Conservation (phyloP, 2,797 vertebrate genomes). For the Galagoides demidoff region DNA sequence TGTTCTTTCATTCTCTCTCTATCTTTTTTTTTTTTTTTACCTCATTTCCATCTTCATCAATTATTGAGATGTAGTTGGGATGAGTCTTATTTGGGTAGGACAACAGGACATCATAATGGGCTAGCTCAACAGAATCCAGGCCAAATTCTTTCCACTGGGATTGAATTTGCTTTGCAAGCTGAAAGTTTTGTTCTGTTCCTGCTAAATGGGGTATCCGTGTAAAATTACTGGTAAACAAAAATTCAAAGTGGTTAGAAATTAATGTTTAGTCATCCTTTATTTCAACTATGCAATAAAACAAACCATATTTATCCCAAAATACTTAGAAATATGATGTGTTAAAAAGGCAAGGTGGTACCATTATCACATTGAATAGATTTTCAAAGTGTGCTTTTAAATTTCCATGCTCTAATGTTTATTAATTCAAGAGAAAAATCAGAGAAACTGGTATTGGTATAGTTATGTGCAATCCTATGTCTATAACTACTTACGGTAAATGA, state of each 20-base stretch:
- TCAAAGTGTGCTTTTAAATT: constrained; percentile 1
- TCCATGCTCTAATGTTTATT: not conserved
- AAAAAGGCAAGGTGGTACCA: not conserved
- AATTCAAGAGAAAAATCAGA: constrained; percentile 13
- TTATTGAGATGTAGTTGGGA: constrained; percentile 95
- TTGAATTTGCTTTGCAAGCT: constrained; percentile 92
- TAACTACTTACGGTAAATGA: not conserved
- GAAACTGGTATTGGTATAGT: constrained; percentile 1
- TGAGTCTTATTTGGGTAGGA: constrained; percentile 94
- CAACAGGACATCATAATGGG: constrained; percentile 94
- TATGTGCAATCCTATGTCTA: not conserved
- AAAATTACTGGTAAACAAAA: constrained; percentile 91
- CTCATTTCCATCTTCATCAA: constrained; percentile 90
- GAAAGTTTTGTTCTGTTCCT: constrained; percentile 93
- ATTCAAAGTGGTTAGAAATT: constrained; percentile 59
- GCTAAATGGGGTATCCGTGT: constrained; percentile 94
- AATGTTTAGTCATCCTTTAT: not conserved
- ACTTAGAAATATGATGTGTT: not conserved
- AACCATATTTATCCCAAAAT: constrained; percentile 47
- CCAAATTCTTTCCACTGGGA: constrained; percentile 94
- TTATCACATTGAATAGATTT: not conserved
- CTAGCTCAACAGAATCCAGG: constrained; percentile 93
- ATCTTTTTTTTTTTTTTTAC: constrained; percentile 83
- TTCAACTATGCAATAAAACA: constrained; percentile 10
- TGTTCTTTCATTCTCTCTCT: not conserved